A percentile compares a stretch with the other conserved stretches of the same genome.
These are phyloP conservation scores for Rhopalosiphum maidis DNA, from an alignment of 1,140 invertebrate genomes.

Conservation along the genomic window DNA sequence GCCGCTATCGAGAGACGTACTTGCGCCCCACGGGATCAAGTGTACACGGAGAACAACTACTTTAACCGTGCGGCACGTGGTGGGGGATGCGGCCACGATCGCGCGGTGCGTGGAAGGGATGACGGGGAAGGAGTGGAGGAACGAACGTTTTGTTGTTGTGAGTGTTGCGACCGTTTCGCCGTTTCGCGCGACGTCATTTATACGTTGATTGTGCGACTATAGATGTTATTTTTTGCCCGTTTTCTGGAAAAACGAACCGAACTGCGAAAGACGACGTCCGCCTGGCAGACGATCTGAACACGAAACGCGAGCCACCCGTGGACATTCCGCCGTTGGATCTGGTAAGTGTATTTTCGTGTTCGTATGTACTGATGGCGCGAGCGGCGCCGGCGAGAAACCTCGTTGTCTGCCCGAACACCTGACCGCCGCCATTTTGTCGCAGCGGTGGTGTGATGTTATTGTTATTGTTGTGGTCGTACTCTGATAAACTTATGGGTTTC, in stretches of 20 bases:
- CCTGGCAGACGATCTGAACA: conserved; percentile 18
- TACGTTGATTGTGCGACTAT: conserved; percentile 40
- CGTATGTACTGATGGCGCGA: background rate
- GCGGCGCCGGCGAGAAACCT: background rate
- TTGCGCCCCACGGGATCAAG: background rate
- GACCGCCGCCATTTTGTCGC: conserved; percentile 42
- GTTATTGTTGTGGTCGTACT: background rate
- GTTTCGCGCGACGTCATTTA: conserved; percentile 48
- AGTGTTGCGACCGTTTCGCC: conserved; percentile 2
- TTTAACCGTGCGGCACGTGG: conserved; percentile 16
- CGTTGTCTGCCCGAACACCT: background rate
- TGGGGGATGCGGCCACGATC: background rate
- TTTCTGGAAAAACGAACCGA: background rate
- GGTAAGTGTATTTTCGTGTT: conserved; percentile 35
- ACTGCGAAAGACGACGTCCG: conserved; percentile 35
- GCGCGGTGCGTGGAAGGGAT: background rate
- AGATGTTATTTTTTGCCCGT: conserved; percentile 47
- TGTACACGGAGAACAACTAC: background rate
- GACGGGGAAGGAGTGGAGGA: background rate
- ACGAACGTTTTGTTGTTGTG: conserved; percentile 46
- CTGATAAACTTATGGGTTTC: background rate
- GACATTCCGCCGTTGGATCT: conserved; percentile 1
- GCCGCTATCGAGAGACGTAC: background rate
- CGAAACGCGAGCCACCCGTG: conserved; percentile 36
- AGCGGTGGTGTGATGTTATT: background rate